Percentiles rank a stretch among this genome's conserved stretches.
Conservation (phyloP, 2,888 invertebrate species). For the Andrena hattorfiana region DNA sequence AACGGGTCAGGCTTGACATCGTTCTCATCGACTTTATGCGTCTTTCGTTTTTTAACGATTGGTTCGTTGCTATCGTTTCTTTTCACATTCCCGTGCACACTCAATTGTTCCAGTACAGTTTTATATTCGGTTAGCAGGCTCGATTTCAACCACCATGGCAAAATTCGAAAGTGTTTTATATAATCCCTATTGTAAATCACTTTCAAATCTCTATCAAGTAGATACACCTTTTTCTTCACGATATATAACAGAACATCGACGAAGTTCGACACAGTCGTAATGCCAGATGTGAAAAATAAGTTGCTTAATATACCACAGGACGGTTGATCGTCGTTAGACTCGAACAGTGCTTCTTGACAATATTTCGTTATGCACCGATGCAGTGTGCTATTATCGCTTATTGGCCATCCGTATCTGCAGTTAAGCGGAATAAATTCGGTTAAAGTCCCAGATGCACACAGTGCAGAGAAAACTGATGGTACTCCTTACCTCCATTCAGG, state of each 20-base stretch:
- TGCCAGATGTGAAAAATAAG: conserved; percentile 71
- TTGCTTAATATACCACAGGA: conserved; percentile 75
- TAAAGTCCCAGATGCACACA: neutral
- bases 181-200: conserved; percentile 87
- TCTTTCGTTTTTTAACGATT: conserved; percentile 44
- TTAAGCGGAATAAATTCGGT: conserved; percentile 12
- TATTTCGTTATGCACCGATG: conserved; percentile 74
- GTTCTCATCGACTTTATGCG: conserved; percentile 8
- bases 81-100: conserved; percentile 9
- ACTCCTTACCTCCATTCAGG: conserved; percentile 85
- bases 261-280: conserved; percentile 71
- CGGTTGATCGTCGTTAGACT: conserved; percentile 65
- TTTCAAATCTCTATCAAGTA: conserved; percentile 70
- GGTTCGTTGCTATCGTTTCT: conserved; percentile 25
- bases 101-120: neutral
- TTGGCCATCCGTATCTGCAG: conserved; percentile 80
- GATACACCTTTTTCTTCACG: conserved; percentile 75
- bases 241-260: conserved; percentile 78
- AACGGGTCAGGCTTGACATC: conserved; percentile 47
- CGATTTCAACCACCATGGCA: conserved; percentile 88
- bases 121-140: conserved; percentile 70
- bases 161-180: conserved; percentile 86
- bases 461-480: neutral
- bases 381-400: conserved; percentile 72
- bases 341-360: conserved; percentile 72